phyloP scores from a whole-genome alignment of 2,888 invertebrate genomes.

The Pachydiplax longipennis region DNA sequence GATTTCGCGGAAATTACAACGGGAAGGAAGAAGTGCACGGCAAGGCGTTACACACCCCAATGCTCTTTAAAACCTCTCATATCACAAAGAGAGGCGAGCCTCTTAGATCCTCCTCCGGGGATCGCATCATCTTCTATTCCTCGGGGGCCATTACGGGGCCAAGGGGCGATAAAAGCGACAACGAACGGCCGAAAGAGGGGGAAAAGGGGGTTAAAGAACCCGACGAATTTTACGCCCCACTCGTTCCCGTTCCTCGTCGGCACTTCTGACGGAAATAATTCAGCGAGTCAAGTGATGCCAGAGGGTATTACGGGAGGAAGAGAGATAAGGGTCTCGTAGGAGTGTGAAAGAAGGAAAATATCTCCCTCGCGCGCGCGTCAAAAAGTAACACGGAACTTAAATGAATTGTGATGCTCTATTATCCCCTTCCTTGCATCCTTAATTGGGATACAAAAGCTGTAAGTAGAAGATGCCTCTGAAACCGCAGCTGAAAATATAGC shows the following conservation, averaged over 20 bases:
- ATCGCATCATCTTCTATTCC: not conserved
- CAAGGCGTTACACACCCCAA: not conserved
- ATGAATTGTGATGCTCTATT: not conserved
- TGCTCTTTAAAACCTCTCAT: not conserved
- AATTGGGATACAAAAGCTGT: not conserved
- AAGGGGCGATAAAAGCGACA: slow-evolving; percentile 20
- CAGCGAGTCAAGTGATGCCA: slow-evolving; percentile 18
- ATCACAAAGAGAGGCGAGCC: not conserved
- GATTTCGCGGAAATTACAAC: not conserved
- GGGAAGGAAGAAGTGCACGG: not conserved
- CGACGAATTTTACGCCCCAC: slow-evolving; percentile 4
- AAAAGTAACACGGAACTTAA: slow-evolving; percentile 8
- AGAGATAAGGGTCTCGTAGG: not conserved
- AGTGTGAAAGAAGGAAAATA: not conserved
- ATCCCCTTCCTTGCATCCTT: slow-evolving; percentile 3
- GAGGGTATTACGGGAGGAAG: not conserved
- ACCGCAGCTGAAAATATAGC: not conserved
- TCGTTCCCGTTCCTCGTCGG: slow-evolving; percentile 12
- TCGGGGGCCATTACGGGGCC: not conserved
- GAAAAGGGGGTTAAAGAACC: not conserved
- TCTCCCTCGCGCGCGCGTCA: not conserved
- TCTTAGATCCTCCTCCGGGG: not conserved
- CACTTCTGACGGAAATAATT: slow-evolving; percentile 39
- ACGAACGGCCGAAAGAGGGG: not conserved
- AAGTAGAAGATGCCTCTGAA: not conserved